These are phyloP conservation scores for Corythaeola cristata DNA, from an alignment of 2,113 vertebrate species.

Conservation along the genomic window DNA sequence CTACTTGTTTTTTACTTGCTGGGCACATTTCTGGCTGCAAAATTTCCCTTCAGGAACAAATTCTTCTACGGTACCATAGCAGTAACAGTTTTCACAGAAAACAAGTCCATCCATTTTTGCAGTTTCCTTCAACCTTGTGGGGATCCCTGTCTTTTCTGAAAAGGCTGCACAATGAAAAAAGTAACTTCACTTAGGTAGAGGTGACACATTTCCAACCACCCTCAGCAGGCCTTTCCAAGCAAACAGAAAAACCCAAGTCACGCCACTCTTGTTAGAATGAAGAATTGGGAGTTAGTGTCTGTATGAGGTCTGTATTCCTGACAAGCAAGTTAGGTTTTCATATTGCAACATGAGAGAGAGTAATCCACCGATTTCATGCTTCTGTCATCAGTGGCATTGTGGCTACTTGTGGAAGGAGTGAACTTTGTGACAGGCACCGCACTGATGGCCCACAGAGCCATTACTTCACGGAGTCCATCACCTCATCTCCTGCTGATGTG, in stretches of 20 bases:
- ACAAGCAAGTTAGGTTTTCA: background rate
- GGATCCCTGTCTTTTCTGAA: slow-evolving; percentile 76
- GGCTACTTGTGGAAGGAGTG: background rate
- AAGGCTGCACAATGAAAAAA: slow-evolving; percentile 72
- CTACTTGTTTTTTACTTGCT: slow-evolving; percentile 83
- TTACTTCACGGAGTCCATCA: background rate
- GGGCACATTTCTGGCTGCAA: slow-evolving; percentile 83
- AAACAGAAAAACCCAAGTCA: background rate
- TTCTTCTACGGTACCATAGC: slow-evolving; percentile 78
- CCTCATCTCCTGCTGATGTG: background rate
- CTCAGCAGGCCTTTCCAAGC: background rate
- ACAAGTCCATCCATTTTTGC: slow-evolving; percentile 76
- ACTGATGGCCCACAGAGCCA: background rate
- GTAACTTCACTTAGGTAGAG: background rate
- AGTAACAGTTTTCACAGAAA: slow-evolving; percentile 83
- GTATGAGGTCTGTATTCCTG: background rate
- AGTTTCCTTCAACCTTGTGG: slow-evolving; percentile 77
- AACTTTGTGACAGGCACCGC: background rate
- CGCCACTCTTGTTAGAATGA: background rate
- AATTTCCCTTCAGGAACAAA: slow-evolving; percentile 80
- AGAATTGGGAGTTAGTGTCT: background rate
- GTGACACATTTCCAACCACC: background rate
- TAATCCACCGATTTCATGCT: background rate
- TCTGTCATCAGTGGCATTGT: background rate
- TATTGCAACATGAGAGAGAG: background rate